Evolutionary conservation across 1,140 invertebrate species (phyloP), one percentile per base, ranked within the genome.

Genomic region (Hyphantria cunea): DNA sequence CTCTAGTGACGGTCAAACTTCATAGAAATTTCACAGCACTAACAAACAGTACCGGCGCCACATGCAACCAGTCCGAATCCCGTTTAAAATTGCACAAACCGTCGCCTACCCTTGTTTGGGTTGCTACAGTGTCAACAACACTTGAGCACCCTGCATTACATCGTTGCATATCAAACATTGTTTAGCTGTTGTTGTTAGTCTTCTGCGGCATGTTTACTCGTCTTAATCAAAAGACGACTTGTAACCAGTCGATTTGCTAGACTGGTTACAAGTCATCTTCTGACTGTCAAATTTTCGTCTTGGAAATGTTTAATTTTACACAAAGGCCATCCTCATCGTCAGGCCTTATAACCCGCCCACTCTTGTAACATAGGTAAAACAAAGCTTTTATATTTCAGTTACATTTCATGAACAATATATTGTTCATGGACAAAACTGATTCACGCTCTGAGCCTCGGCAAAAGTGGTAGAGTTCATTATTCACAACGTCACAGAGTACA

Each of bases 131-230:
- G 76, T 78, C 82, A 82, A 86, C 82, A 83, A 15, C 72, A 68
- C 70, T 62, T 66, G 69, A 70, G 70, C 74, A 78, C 80, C 73
- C 74, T 75, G 74, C 78, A 78, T 72, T 75, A 77, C 78, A 72
- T 84, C 73, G 80, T 80, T 83, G 76, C 80, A 77, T 83, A 78
- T 79, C 74, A 79, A 79, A 86, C 82, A 82, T 77, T 82, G 83
- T 86, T 81, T 77, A 80, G 70, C 66, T 66, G 66, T 79, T 79
- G 80, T 82, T 78, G 74, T 75, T 82, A 64, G 68, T 78, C 67
- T 77, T 78, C 64, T 69, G 67, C 53, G 70, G 64, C 48, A 45
- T 41, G 68, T 70, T 66, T 72, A 73, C 62, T 69, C 54, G 64
- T 68, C 58, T 51, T 69, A 72, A 70, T 68, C 72, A 68, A 62